Percentiles rank a stretch among this genome's conserved stretches.
Evolutionary conservation across 2,797 vertebrate species (phyloP).

Genomic region (Gila robusta): DNA sequence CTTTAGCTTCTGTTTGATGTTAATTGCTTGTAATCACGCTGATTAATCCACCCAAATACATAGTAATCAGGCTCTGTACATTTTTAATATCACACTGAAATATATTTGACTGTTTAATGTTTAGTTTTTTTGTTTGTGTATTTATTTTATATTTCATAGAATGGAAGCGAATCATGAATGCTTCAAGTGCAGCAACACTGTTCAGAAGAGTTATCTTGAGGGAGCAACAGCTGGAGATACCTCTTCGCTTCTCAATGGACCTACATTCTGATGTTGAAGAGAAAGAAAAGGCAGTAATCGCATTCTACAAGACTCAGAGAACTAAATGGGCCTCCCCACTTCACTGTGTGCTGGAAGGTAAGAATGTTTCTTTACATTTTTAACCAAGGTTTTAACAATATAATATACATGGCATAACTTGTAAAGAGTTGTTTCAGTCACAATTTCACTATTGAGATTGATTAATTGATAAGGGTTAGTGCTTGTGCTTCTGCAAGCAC

Average conservation of each 20-base stretch:
- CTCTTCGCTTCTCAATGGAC: constrained; percentile 11
- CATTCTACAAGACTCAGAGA: constrained; percentile 2
- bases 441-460: not conserved
- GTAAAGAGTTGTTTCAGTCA: not conserved
- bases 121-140: not conserved
- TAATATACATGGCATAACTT: constrained; percentile 1
- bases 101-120: constrained; percentile 4
- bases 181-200: not conserved
- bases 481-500: no score
- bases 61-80: constrained; percentile 12
- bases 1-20: constrained; percentile 4
- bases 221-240: constrained; percentile 2
- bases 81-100: constrained; percentile 4
- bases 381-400: not conserved
- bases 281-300: not conserved
- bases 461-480: no score
- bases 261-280: constrained; percentile 11
- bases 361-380: not conserved
- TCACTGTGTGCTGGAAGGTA: not conserved
- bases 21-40: not conserved
- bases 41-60: constrained; percentile 3
- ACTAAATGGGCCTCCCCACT: constrained; percentile 11
- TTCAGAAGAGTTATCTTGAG: constrained; percentile 9
- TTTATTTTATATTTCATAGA: constrained; percentile 16
- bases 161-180: not conserved